These are phyloP conservation scores for Epistrophe grossulariae DNA, from an alignment of 2,888 invertebrate genomes.

Conservation along the genomic window DNA sequence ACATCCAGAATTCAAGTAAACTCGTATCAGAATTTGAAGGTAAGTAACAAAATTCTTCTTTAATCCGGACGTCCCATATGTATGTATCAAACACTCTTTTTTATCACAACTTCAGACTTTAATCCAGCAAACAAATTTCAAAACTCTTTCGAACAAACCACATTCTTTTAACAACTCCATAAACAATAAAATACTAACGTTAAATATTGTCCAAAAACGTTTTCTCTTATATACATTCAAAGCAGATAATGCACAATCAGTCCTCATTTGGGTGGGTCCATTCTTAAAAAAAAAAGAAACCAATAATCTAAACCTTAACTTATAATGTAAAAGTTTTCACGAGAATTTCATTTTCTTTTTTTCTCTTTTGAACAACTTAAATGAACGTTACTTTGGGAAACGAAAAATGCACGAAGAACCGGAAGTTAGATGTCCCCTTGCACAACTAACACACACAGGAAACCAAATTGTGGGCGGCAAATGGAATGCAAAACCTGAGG, in stretches of 20 bases:
- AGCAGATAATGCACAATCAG: constrained; percentile 60
- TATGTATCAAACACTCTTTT: neutral
- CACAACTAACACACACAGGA: constrained; percentile 26
- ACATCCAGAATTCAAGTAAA: no score
- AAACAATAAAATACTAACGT: constrained; percentile 52
- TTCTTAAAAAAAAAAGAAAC: neutral
- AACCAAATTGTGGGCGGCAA: constrained; percentile 53
- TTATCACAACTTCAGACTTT: constrained; percentile 24
- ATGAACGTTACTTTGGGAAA: constrained; percentile 59
- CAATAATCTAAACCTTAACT: constrained; percentile 36
- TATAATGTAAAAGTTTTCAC: constrained; percentile 55
- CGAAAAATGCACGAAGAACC: constrained; percentile 39
- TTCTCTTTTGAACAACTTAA: constrained; percentile 28
- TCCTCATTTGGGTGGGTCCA: neutral
- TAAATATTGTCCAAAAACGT: constrained; percentile 18
- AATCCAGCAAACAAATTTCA: constrained; percentile 10
- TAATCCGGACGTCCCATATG: neutral
- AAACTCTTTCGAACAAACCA: constrained; percentile 44
- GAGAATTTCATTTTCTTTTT: constrained; percentile 20
- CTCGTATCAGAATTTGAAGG: no score
- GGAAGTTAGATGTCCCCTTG: constrained; percentile 3
- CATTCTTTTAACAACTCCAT: constrained; percentile 47
- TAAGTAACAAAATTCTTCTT: neutral
- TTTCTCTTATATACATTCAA: constrained; percentile 25
- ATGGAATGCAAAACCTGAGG: constrained; percentile 69